Percentiles rank a stretch among this genome's conserved stretches.
Conservation (phyloP, 2,797 vertebrate genomes). For the Adelosebastes latens region DNA sequence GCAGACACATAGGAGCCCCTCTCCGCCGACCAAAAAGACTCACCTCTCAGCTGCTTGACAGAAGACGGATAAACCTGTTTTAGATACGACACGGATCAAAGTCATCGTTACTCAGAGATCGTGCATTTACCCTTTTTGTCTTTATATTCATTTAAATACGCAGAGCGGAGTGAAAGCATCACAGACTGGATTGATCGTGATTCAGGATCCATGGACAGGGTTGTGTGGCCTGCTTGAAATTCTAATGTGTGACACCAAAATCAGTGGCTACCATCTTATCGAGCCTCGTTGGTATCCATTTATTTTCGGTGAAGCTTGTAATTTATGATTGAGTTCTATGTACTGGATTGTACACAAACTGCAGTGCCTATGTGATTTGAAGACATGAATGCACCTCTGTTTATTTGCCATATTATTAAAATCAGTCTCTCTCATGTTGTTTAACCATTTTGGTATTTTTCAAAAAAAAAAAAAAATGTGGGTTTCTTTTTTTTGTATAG, state of each 20-base stretch:
- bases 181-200: slow-evolving; percentile 46
- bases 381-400: slow-evolving; percentile 71
- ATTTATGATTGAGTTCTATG: slow-evolving; percentile 62
- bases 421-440: slow-evolving; percentile 50
- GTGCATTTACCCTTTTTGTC: slow-evolving; percentile 67
- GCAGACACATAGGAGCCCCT: slow-evolving; percentile 88
- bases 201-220: slow-evolving; percentile 49
- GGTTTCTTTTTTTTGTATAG: background rate
- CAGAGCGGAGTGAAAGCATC: slow-evolving; percentile 54
- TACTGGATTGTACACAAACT: slow-evolving; percentile 74
- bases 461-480: background rate
- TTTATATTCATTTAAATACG: slow-evolving; percentile 71
- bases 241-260: slow-evolving; percentile 58
- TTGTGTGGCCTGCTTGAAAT: slow-evolving; percentile 59
- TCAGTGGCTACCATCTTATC: slow-evolving; percentile 50
- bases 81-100: slow-evolving; percentile 62
- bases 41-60: slow-evolving; percentile 62
- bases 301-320: slow-evolving; percentile 69
- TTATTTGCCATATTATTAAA: slow-evolving; percentile 79
- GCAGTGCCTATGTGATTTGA: slow-evolving; percentile 80
- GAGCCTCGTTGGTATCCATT: slow-evolving; percentile 52
- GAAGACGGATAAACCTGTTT: slow-evolving; percentile 70
- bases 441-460: slow-evolving; percentile 16
- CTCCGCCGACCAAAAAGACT: slow-evolving; percentile 46
- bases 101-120: slow-evolving; percentile 64